Percentiles rank a stretch among this genome's conserved stretches.
These are phyloP conservation scores for Orycteropus afer DNA, from an alignment of 2,113 vertebrate species.

Conservation along the genomic window DNA sequence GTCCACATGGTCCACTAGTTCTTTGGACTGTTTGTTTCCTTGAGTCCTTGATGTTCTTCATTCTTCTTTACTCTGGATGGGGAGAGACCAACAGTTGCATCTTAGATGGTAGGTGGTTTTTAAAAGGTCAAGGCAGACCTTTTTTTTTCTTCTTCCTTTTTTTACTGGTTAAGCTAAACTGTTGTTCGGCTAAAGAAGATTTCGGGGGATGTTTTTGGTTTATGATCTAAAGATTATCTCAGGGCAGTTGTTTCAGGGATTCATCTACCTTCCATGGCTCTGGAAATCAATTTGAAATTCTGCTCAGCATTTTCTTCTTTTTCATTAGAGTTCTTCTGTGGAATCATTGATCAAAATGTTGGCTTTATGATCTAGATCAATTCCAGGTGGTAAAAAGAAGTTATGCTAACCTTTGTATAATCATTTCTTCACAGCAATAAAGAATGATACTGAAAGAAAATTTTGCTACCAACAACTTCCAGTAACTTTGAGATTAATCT, in stretches of 20 bases:
- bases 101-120: background rate
- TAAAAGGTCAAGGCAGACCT: background rate
- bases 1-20: no score
- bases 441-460: conserved; percentile 95
- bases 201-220: background rate
- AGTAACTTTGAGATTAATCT: conserved; percentile 95
- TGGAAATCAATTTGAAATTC: background rate
- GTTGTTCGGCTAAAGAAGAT: background rate
- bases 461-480: conserved; percentile 98
- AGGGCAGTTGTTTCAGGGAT: background rate
- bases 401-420: conserved; percentile 63
- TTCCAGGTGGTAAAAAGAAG: background rate
- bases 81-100: no score
- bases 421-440: conserved; percentile 88
- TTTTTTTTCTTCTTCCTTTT: background rate
- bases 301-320: background rate
- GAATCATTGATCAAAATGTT: background rate
- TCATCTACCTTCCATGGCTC: background rate
- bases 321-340: background rate
- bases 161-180: no score
- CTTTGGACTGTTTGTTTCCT: no score
- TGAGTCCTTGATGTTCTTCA: no score
- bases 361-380: background rate
- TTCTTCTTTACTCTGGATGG: no score
- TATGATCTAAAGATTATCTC: background rate